A percentile compares a stretch with the other conserved stretches of the same genome.
Conservation (phyloP, 2,797 vertebrate species). For the Gymnothorax reevesii region DNA sequence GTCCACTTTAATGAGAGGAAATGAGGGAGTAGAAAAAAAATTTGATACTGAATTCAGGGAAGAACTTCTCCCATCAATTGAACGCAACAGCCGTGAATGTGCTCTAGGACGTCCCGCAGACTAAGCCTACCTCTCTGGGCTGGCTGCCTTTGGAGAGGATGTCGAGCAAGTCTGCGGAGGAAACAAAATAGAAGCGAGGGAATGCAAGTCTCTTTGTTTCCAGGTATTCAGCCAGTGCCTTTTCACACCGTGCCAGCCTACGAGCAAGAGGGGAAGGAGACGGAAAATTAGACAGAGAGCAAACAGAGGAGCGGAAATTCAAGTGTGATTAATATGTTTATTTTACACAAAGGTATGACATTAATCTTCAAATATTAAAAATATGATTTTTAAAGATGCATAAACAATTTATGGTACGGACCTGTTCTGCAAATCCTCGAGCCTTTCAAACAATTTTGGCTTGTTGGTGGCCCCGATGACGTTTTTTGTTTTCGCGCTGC, state of each 20-base stretch:
- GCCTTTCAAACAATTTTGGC: constrained; percentile 67
- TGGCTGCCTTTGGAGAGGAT: constrained; percentile 79
- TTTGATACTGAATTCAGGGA: not conserved
- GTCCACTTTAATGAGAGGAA: not conserved
- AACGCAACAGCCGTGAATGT: not conserved
- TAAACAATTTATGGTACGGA: constrained; percentile 47
- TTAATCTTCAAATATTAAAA: not conserved
- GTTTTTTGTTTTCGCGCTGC: constrained; percentile 74
- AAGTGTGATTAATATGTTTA: not conserved
- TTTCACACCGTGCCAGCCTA: constrained; percentile 71
- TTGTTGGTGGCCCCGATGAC: constrained; percentile 78
- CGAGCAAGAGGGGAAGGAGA: not conserved
- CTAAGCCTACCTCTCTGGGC: constrained; percentile 70
- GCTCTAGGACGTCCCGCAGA: not conserved
- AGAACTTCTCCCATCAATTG: not conserved
- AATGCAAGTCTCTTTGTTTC: constrained; percentile 69
- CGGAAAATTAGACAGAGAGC: not conserved
- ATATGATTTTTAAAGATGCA: constrained; percentile 3
- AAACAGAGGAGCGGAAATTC: not conserved
- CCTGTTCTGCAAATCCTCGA: constrained; percentile 79
- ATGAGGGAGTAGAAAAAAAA: not conserved
- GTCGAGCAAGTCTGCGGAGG: constrained; percentile 80
- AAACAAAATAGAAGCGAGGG: constrained; percentile 78
- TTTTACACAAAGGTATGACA: not conserved
- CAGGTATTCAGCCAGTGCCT: constrained; percentile 64